Evolutionary conservation across 2,113 vertebrate genomes (phyloP).

Genomic region (Clupea harengus): DNA sequence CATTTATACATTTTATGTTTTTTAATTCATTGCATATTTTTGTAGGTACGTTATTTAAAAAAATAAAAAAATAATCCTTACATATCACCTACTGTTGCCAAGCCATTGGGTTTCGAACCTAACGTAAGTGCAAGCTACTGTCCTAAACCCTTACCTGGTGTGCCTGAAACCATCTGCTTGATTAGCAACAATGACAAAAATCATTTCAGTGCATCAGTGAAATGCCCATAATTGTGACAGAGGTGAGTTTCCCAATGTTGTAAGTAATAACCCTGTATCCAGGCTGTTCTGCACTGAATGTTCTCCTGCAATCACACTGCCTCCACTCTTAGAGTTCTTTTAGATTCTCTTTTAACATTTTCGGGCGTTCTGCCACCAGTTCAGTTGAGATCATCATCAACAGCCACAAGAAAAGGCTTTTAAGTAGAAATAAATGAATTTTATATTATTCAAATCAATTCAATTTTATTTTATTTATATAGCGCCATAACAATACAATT

Average conservation of each 20-base stretch:
- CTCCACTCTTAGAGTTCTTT: background rate
- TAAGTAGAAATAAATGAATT: background rate
- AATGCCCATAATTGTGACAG: background rate
- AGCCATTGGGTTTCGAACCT: background rate
- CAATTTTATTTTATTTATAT: too few species aligned
- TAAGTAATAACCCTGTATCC: background rate
- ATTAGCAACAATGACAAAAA: background rate
- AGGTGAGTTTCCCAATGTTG: background rate
- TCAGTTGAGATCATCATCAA: background rate
- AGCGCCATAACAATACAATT: too few species aligned
- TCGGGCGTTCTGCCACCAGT: background rate
- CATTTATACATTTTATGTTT: background rate
- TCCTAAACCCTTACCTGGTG: background rate
- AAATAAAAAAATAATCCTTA: background rate
- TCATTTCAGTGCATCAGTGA: background rate
- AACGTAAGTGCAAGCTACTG: background rate
- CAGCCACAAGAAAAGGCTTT: background rate
- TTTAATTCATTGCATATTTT: background rate
- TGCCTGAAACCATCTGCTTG: background rate
- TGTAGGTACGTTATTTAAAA: background rate
- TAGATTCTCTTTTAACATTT: background rate
- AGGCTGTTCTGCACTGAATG: background rate
- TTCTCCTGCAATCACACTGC: background rate
- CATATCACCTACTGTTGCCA: background rate
- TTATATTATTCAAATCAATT: too few species aligned